Base-by-base conservation (phyloP, 2,113 vertebrate genomes). In the Heterotis niloticus region DNA sequence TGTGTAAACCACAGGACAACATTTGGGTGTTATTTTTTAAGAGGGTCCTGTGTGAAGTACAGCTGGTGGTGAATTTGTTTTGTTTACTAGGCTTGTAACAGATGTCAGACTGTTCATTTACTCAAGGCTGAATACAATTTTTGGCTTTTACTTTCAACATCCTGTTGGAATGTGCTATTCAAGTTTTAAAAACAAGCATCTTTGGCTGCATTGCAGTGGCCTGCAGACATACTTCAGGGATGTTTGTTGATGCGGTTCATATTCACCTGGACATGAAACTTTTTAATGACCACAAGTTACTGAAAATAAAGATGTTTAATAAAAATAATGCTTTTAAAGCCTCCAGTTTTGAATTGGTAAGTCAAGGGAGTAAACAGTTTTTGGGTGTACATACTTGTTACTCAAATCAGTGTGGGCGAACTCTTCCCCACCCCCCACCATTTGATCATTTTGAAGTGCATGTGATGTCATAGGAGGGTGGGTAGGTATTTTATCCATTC, bases 251-350 rank as follows among this genome's bases (percentile, higher is more conserved):
- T 29, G 74, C 57, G 29, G 34, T 68, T 60, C 65, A 74, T 56
- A 24, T 74, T 51, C 52, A 24, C 71, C 74, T 44, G 65, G 62
- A 73, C 56, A 72, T 34, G 24, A 78, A 26, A 70, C 34, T 56
- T 66, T 70, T 67, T 65, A 66, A 56, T 51, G 52, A 56, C 29
- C 65, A 59, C 57, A 57, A 75, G 57, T 75, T 62, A 68, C 60
- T 78, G 77, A 68, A 78, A 78, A 78, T 78, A 57, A 73, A 73
- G 54, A 4, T 74, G 23, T 74, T 59, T 74, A 24, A 57, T 57
- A 54, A 74, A 59, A 5, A 12, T 54, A n/a, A 12, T 7, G 20
- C 44, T 16, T 51, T 70, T 70, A 28, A 70, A 51, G 51, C 51
- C 17, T 20, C 5, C 20, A 70, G 67, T 11, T 20, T 70, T 70